Percentiles rank a stretch among this genome's conserved stretches.
Conservation (phyloP, 2,113 vertebrate genomes). For the Triplophysa siluroides region DNA sequence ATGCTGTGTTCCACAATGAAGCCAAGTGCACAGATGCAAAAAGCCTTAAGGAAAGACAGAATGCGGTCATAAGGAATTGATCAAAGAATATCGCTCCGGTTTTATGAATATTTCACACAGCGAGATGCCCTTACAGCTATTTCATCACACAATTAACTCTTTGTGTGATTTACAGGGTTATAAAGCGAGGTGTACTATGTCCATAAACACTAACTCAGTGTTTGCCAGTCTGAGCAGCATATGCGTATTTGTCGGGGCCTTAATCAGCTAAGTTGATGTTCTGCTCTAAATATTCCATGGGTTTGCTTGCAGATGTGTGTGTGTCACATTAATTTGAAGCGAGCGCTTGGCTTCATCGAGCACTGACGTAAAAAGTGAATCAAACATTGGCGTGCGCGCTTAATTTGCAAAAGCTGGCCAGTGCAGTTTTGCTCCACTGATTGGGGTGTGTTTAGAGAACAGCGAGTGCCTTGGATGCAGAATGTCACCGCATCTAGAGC, state of each 20-base stretch:
- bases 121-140: conserved; percentile 37
- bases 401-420: conserved; percentile 37
- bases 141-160: conserved; percentile 26
- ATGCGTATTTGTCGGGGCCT: conserved; percentile 52
- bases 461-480: conserved; percentile 64
- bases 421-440: conserved; percentile 65
- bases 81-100: conserved; percentile 43
- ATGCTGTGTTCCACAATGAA: conserved; percentile 7
- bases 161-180: conserved; percentile 37
- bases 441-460: conserved; percentile 52
- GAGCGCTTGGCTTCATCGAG: conserved; percentile 64
- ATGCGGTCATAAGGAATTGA: conserved; percentile 51
- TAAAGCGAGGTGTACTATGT: conserved; percentile 20
- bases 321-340: conserved; percentile 62
- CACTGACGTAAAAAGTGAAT: conserved; percentile 72
- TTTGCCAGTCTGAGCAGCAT: conserved; percentile 24
- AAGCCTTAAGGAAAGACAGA: conserved; percentile 20
- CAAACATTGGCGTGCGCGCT: conserved; percentile 71
- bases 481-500: conserved; percentile 28
- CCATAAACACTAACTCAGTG: conserved; percentile 42
- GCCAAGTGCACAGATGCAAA: conserved; percentile 32
- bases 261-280: conserved; percentile 63
- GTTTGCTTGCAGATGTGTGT: conserved; percentile 65
- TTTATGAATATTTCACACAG: conserved; percentile 46
- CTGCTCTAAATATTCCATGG: conserved; percentile 74